Conservation (phyloP, 2,113 vertebrate genomes). For the Upupa epops region DNA sequence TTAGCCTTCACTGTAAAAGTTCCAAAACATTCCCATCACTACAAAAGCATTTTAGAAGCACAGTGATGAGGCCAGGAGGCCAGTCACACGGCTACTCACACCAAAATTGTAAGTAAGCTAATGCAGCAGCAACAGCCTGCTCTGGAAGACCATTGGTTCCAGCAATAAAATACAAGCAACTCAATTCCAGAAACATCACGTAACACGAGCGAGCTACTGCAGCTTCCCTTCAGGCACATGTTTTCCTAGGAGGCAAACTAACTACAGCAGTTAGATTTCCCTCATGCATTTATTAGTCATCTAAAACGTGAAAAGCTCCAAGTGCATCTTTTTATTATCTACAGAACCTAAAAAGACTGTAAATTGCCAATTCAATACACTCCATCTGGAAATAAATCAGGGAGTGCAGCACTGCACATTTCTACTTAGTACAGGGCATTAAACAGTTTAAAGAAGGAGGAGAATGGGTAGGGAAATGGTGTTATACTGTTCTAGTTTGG, state of each 20-base stretch:
- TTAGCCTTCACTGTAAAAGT: neutral
- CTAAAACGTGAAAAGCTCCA: neutral
- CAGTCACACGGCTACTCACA: neutral
- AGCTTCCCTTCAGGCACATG: constrained; percentile 2
- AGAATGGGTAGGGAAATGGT: neutral
- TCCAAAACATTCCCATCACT: neutral
- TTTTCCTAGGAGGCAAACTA: neutral
- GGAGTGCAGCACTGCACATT: neutral
- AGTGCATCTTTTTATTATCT: neutral
- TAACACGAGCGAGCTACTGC: neutral
- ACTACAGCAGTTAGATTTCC: neutral
- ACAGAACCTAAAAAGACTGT: neutral
- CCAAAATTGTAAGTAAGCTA: neutral
- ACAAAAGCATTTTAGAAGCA: neutral
- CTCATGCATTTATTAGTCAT: neutral
- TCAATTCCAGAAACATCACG: neutral
- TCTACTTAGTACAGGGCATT: neutral
- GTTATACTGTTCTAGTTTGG: neutral
- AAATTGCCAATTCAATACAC: neutral
- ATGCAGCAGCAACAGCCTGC: constrained; percentile 29
- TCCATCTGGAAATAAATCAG: neutral
- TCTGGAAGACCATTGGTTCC: neutral
- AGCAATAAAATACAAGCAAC: neutral
- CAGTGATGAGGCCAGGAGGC: neutral
- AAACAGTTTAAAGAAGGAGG: neutral